Evolutionary conservation across 2,797 vertebrate species (phyloP), one percentile per base, ranked within the genome.

Genomic region (Silurus lanzhouensis): DNA sequence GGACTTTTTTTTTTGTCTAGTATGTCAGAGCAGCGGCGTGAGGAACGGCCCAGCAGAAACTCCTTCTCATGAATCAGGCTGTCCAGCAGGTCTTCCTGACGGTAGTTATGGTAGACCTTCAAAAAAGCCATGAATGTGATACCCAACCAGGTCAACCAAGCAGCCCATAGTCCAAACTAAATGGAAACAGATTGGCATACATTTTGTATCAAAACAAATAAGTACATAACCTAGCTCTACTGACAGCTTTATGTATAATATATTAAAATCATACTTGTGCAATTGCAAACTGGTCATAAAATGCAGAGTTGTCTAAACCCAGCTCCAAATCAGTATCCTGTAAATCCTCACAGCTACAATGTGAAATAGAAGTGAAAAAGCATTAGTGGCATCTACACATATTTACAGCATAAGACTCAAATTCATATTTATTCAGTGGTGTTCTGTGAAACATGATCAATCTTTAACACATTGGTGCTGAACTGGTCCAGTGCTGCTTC

Each of bases 1-100:
- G 95, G 96, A 7, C 95, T 97, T 92, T 96, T 97, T 92, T 96
- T 99, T 91, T 96, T 96, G 88, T 96, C 94, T 74, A 90, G 92
- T 74, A 91, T 93, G 82, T 95, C 94, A 82, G 96, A 94, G 87
- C 87, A 76, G 15, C 94, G 93, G 87, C 95, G 94, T 27, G 94
- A 92, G 0, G 97, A 95, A 89, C 94, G 95, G 86, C 96, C 95
- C 13, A 99, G 95, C 91, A 99, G 95, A 89, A 98, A 93, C 92
- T 98, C 97, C 94, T 98, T 99, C 95, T 99, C 98, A 0, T 97
- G 97, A 90, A 97, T 96, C 93, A 99, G 95, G 91, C 94, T 98
- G 86, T 98, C 98, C 86, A 99, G 94, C 88, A 99, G 95, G 91
- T 98, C 97, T 88, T 98, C 97, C 93, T 98, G 96, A 83, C 98